These are phyloP conservation scores for Discoglossus pictus DNA, from an alignment of 2,797 vertebrate species.

Conservation along the genomic window DNA sequence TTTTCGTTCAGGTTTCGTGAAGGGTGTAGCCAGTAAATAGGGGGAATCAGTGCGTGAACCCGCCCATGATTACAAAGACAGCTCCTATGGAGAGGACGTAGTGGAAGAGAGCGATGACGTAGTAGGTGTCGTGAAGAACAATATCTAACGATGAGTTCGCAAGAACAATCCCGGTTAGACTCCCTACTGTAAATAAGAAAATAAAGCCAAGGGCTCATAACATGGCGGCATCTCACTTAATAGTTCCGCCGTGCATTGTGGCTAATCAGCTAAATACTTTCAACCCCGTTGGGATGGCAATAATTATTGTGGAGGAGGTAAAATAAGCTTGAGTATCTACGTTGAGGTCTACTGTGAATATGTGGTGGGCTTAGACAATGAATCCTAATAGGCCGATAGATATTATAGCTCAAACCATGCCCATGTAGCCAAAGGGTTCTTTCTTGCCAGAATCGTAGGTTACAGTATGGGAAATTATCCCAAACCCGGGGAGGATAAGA, in stretches of 20 bases:
- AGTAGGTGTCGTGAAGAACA: fast-evolving
- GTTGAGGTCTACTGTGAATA: conserved; percentile 50
- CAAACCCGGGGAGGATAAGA: conserved; percentile 14
- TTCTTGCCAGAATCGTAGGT: neutral
- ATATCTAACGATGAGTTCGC: conserved; percentile 45
- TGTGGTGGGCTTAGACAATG: conserved; percentile 29
- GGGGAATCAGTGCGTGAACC: conserved; percentile 53
- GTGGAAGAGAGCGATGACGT: conserved; percentile 57
- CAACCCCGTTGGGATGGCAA: conserved; percentile 47
- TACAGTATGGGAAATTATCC: conserved; percentile 6
- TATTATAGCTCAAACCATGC: conserved; percentile 29
- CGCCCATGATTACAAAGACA: conserved; percentile 16
- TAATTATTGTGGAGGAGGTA: conserved; percentile 61
- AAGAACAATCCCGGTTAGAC: neutral
- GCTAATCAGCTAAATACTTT: conserved; percentile 64
- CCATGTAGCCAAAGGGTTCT: conserved; percentile 12
- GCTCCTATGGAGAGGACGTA: conserved; percentile 42
- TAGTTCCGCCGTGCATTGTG: conserved; percentile 8
- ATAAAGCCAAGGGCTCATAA: conserved; percentile 56
- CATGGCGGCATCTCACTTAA: conserved; percentile 54
- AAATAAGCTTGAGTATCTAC: conserved; percentile 60
- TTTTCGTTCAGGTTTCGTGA: neutral
- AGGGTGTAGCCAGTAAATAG: conserved; percentile 49
- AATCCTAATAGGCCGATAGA: neutral
- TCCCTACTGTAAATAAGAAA: conserved; percentile 47